phyloP scores from a whole-genome alignment of 2,888 invertebrate genomes.

The Epirrita christyi region DNA sequence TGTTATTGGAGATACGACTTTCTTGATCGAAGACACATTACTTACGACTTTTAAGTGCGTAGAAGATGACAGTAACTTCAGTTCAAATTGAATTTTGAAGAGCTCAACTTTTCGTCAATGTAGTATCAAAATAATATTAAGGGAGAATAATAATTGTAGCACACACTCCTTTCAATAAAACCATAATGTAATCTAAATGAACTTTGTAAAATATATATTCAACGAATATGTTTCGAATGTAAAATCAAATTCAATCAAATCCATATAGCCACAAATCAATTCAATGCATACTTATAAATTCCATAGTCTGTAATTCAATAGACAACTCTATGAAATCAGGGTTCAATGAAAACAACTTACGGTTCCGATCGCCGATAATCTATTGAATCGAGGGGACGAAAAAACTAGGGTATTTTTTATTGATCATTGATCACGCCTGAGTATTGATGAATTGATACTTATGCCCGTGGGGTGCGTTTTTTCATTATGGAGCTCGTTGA shows the following conservation, averaged over 20 bases:
- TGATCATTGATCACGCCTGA: conserved; percentile 81
- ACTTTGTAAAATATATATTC: background rate
- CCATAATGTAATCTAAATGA: background rate
- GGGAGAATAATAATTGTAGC: background rate
- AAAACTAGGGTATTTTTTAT: conserved; percentile 67
- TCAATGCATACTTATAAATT: conserved; percentile 48
- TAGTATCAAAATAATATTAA: background rate
- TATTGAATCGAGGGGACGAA: conserved; percentile 59
- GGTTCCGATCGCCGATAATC: conserved; percentile 63
- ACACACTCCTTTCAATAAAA: background rate
- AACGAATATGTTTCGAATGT: conserved; percentile 15
- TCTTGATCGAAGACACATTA: conserved; percentile 32
- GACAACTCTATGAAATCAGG: conserved; percentile 65
- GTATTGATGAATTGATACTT: conserved; percentile 83
- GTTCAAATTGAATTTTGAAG: conserved; percentile 38
- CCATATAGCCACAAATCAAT: conserved; percentile 48
- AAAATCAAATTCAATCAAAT: conserved; percentile 48
- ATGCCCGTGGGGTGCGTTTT: conserved; percentile 74
- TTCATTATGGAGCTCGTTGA: conserved; percentile 71
- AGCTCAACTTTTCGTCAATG: conserved; percentile 7
- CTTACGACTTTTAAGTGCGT: conserved; percentile 28
- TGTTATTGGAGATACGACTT: conserved; percentile 36
- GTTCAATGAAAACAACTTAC: conserved; percentile 48
- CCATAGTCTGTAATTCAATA: conserved; percentile 67
- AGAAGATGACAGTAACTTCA: conserved; percentile 34